Base-by-base conservation (phyloP, 2,797 vertebrate species). In the Crocidura indochinensis region DNA sequence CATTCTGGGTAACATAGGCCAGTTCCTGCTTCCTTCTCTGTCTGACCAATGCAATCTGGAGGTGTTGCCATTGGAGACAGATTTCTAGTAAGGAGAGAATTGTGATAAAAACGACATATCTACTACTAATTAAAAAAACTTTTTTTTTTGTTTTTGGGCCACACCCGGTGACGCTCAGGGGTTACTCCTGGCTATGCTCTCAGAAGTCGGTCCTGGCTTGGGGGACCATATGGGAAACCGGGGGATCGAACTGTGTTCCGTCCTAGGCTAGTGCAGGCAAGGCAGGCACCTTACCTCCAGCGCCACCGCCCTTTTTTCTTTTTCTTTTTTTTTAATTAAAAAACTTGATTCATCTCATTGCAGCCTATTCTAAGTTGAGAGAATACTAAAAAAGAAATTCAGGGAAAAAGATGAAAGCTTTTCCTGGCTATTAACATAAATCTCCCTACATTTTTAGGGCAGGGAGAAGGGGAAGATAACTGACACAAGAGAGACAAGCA, bases 61-160 rank as follows among this genome's bases (percentile, higher is more conserved):
- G 10, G 24, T 67, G 46, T 46, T 74, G 84, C 93, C 93, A 94
- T 86, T 68, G 83, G 94, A 91, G 96, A 94, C 87, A 96, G 92
- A 87, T 95, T 96, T 1, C 97, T 85, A 96, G 97, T 97, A 95
- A 97, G 85, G 91, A 93, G 73, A 95, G 89, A 91, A 90, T 97
- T 94, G 95, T 68, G 87, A 96, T 94, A 94, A 97, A 96, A 97
- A 93, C 92, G 96, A 90, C 83, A 90, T 93, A 87, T 49, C 29
- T 91, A 67, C 76, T 94, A 96, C 84, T 51, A 51, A 51, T 51
- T 10, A 10, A 51, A 51, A 51, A 51, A 85, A 24, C 11, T 84
- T 90, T n/a, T n/a, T n/a, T n/a, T n/a, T n/a, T n/a, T n/a, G n/a
- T n/a, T n/a, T n/a, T n/a, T n/a, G n/a, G n/a, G n/a, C n/a, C n/a